Base-by-base conservation (phyloP, 2,113 vertebrate species). In the Cathartes aura region DNA sequence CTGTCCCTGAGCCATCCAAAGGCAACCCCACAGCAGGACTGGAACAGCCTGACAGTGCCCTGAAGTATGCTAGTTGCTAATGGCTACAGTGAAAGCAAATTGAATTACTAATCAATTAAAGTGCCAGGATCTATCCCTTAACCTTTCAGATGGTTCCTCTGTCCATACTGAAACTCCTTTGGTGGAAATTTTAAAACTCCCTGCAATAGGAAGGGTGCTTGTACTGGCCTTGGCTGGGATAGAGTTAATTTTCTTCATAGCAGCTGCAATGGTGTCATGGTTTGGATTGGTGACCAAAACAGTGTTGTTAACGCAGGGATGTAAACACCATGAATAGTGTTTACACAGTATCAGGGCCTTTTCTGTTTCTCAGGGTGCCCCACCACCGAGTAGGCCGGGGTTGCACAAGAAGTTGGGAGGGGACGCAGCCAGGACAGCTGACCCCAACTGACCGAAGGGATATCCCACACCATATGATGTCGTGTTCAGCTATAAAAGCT, bases 361-460 rank as follows among this genome's bases (percentile, higher is more conserved):
- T 86, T 66, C 56, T 58, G 4, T 30, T 80, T 68, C 48, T 78
- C 42, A 4, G 0, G 0, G 7, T 38, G 5, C 3, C 17, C 17
- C 9, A 58, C 19, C 11, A 48, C 7, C 0, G 0, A 47, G 38
- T 17, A 63, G 4, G 11, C 40, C 2, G 3, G 15, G 6, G 5
- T 6, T 40, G 8, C 21, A 23, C 12, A 45, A 42, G 32, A 36
- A 76, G 3, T 3, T 67, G 14, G 24, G 13, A 71, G 26, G n/a
- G 11, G 8, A 32, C 13, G 29, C 0, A 0, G n/a, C 14, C 2
- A 3, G 27, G 21, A 67, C 7, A 75, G 18, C 13, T 80, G 38
- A 43, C 26, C 16, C 26, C 40, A 62, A 1, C 4, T 1, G 8
- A 82, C 13, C 3, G 24, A 43, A 60, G 22, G 7, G 8, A 42